Percentiles rank a stretch among this genome's conserved stretches.
Conservation (phyloP, 2,888 invertebrate genomes). For the Nomada flava region DNA sequence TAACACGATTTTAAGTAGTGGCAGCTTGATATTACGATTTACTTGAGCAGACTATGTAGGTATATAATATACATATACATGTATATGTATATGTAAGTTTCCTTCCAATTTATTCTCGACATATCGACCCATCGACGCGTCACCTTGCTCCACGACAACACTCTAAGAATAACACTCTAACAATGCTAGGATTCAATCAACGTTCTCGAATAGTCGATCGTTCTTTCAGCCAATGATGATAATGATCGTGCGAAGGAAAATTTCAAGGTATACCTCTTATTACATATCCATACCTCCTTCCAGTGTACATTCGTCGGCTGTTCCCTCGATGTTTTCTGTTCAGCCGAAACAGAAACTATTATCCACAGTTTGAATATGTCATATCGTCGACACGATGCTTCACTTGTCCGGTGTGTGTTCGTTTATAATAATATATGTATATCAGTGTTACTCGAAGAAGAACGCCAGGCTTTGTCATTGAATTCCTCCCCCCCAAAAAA, state of each 20-base stretch:
- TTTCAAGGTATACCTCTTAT: not conserved
- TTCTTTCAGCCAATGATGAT: not conserved
- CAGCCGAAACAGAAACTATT: not conserved
- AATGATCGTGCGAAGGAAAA: not conserved
- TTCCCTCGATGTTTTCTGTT: not conserved
- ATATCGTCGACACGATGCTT: not conserved
- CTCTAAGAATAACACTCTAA: constrained; percentile 36
- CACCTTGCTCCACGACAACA: constrained; percentile 2
- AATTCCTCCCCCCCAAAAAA: too few species aligned
- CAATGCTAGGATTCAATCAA: constrained; percentile 17
- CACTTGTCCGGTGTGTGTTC: not conserved
- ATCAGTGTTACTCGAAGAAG: constrained; percentile 1
- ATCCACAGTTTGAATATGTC: not conserved
- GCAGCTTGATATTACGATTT: constrained; percentile 80
- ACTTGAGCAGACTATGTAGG: constrained; percentile 78
- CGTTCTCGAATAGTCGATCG: not conserved
- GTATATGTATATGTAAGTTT: too few species aligned
- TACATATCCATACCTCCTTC: too few species aligned
- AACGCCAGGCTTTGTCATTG: not conserved
- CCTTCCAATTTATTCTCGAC: not conserved
- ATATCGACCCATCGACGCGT: not conserved
- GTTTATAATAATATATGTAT: not conserved
- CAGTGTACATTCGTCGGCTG: too few species aligned
- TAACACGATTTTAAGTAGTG: constrained; percentile 76
- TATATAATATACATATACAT: constrained; percentile 25